Conservation (phyloP, 2,797 vertebrate species). For the Apogon talboti region DNA sequence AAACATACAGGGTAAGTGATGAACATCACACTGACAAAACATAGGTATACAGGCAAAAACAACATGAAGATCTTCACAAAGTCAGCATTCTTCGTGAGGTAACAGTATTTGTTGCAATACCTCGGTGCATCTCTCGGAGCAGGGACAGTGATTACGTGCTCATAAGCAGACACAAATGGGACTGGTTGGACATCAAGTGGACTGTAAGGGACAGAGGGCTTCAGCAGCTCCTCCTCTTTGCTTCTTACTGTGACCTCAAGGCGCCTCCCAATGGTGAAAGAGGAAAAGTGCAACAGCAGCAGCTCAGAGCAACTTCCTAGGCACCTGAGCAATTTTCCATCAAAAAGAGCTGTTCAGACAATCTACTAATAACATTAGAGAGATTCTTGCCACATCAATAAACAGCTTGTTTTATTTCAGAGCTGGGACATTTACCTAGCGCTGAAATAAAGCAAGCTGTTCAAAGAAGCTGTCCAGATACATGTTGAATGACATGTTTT, state of each 20-base stretch:
- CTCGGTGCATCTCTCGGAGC: constrained; percentile 62
- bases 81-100: not conserved
- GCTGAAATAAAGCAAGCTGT: no score
- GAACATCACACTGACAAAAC: not conserved
- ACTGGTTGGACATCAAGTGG: constrained; percentile 46
- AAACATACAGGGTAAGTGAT: not conserved
- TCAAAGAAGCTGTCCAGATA: no score
- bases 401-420: constrained; percentile 1
- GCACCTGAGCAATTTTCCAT: constrained; percentile 76
- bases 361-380: not conserved
- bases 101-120: constrained; percentile 51
- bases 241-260: constrained; percentile 86
- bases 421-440: no score
- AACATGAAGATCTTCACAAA: not conserved
- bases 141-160: constrained; percentile 71
- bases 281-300: constrained; percentile 90
- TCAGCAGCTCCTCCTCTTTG: constrained; percentile 85
- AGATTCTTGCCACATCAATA: not conserved
- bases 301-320: constrained; percentile 89
- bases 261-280: constrained; percentile 88
- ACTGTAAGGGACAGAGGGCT: constrained; percentile 79
- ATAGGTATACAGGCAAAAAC: not conserved
- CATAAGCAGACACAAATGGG: constrained; percentile 21
- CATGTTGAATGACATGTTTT: no score
- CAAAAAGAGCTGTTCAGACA: not conserved